These are phyloP conservation scores for Pantherophis alleghaniensis DNA, from an alignment of 2,797 vertebrate species.

Conservation along the genomic window DNA sequence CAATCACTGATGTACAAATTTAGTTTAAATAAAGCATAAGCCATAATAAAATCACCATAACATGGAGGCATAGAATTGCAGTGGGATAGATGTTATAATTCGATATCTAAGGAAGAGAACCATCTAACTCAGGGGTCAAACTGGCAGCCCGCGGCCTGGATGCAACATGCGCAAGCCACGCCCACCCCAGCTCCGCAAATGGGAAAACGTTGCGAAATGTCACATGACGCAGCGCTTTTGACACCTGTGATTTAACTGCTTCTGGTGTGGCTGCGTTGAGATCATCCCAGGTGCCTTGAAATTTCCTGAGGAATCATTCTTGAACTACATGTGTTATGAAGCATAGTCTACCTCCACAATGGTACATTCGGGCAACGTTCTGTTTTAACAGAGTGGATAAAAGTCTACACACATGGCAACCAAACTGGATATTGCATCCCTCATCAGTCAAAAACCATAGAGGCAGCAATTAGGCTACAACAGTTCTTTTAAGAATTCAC, in stretches of 20 bases:
- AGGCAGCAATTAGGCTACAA: neutral
- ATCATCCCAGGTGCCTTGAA: neutral
- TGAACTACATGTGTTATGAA: neutral
- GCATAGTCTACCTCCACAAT: neutral
- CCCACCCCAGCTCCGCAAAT: too few relatives aligned
- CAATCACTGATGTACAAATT: neutral
- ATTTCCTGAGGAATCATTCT: neutral
- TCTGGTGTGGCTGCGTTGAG: neutral
- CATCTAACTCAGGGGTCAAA: too few relatives aligned
- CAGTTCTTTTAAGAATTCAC: neutral
- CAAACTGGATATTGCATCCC: neutral
- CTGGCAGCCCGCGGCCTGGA: rapidly evolving
- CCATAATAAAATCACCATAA: neutral
- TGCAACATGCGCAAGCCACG: too few relatives aligned
- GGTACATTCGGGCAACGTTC: neutral
- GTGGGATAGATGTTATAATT: neutral
- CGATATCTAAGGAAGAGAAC: neutral
- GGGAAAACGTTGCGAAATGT: too few relatives aligned
- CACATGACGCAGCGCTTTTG: too few relatives aligned
- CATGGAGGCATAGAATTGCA: neutral
- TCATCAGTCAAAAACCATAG: neutral
- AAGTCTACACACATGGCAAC: neutral
- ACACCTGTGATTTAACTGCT: neutral
- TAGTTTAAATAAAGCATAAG: neutral
- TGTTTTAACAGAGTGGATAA: too few relatives aligned